Base-by-base conservation (phyloP, 2,888 invertebrate genomes). In the Aleiodes alternator region DNA sequence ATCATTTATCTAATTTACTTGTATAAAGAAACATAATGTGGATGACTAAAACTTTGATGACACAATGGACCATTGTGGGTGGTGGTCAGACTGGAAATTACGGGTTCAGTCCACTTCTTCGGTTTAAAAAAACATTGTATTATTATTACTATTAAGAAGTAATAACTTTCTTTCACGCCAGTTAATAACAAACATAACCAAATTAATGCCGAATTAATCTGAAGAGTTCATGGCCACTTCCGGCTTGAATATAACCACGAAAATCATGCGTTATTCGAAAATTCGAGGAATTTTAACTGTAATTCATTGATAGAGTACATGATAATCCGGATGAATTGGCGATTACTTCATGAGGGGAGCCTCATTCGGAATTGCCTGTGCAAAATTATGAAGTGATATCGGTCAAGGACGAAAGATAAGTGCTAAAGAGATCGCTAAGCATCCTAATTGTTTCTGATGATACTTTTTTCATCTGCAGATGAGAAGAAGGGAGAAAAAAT, bases 381-480 rank as follows among this genome's bases (percentile, higher is more conserved):
- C 23, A 6, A 70, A 71, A 70, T 56, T 55, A 53, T 70, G 14
- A 3, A 12, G 12, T 66, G 70, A 75, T 75, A 29, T 75, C 66
- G 70, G 85, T 84, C 85, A 84, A 79, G 83, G 84, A 82, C 82
- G 43, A 7, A 76, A 61, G 76, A n/a, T 59, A 73, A 68, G 74
- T 76, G 79, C 79, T 82, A 81, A 82, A 82, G 69, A 68, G 51
- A 79, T 77, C 73, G 84, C 80, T 84, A 83, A 84, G 80, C 76
- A 73, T 75, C 79, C 80, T 84, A 84, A 84, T 38, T n/a, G 23
- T 72, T 34, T 43, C 9, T 43, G 43, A 50, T 48, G 43, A 38
- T 55, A 14, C n/a, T 43, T 38, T 14, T 23, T 55, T 14, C n/a
- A 34, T 6, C 34, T 11, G 0, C 14, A 14, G 55, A 43, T 4